Conservation (phyloP, 1,140 invertebrate genomes). For the Calosoma granatense region DNA sequence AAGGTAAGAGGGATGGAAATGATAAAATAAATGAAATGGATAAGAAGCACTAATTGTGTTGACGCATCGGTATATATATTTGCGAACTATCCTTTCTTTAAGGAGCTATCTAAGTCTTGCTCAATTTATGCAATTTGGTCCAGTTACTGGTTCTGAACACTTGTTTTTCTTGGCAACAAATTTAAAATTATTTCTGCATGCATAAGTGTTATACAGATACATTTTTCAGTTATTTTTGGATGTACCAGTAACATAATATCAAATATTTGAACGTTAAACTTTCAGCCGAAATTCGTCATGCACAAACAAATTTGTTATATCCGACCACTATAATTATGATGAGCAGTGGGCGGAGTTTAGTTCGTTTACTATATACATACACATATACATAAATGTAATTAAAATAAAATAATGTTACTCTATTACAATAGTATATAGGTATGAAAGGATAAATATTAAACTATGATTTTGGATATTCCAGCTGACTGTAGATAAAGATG, state of each 20-base stretch:
- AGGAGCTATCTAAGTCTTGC: too few relatives aligned
- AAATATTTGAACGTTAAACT: background rate
- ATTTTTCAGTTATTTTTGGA: background rate
- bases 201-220: background rate
- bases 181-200: conserved; percentile 2
- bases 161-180: conserved; percentile 5
- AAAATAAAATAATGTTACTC: too few relatives aligned
- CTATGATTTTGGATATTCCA: conserved; percentile 41
- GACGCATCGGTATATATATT: too few relatives aligned
- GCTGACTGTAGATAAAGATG: conserved; percentile 81
- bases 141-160: conserved; percentile 1
- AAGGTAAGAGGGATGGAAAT: conserved; percentile 48
- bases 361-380: background rate
- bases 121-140: conserved; percentile 7
- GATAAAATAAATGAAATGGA: background rate
- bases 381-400: too few relatives aligned
- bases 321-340: conserved; percentile 5
- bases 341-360: background rate
- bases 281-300: background rate
- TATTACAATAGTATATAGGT: too few relatives aligned
- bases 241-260: background rate
- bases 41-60: background rate
- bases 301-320: background rate
- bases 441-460: too few relatives aligned
- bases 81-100: too few relatives aligned